Conservation (phyloP, 2,888 invertebrate species). For the Dorcus parallelipipedus region DNA sequence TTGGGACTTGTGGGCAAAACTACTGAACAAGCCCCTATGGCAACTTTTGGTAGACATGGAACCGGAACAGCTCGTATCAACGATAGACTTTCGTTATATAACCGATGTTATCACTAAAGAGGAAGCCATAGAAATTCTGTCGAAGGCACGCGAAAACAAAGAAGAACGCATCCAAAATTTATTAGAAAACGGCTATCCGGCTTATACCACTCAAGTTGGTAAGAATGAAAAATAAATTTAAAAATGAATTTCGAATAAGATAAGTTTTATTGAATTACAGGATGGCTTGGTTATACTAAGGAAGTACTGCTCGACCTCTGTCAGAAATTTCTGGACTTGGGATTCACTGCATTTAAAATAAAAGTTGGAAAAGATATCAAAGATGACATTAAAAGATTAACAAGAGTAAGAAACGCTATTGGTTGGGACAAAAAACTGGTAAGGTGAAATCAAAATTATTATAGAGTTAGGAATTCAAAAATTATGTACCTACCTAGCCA, state of each 20-base stretch:
- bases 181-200: constrained; percentile 70
- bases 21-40: constrained; percentile 85
- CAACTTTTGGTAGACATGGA: constrained; percentile 77
- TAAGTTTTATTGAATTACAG: constrained; percentile 44
- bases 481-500: too few relatives aligned
- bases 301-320: constrained; percentile 69
- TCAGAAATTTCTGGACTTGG: constrained; percentile 66
- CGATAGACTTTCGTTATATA: constrained; percentile 83
- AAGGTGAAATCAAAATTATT: constrained; percentile 27
- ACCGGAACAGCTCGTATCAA: constrained; percentile 79
- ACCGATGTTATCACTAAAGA: constrained; percentile 78
- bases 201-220: constrained; percentile 85
- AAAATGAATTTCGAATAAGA: not conserved
- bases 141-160: constrained; percentile 57
- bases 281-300: constrained; percentile 86
- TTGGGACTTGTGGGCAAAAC: constrained; percentile 89
- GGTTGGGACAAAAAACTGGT: constrained; percentile 74
- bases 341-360: constrained; percentile 81
- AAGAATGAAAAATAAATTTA: constrained; percentile 26
- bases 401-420: constrained; percentile 70
- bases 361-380: constrained; percentile 83
- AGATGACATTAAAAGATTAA: constrained; percentile 72
- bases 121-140: constrained; percentile 72
- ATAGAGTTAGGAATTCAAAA: not conserved
- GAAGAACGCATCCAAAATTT: constrained; percentile 62